These are phyloP conservation scores for Opisthocomus hoazin DNA, from an alignment of 2,113 vertebrate genomes.

Conservation along the genomic window DNA sequence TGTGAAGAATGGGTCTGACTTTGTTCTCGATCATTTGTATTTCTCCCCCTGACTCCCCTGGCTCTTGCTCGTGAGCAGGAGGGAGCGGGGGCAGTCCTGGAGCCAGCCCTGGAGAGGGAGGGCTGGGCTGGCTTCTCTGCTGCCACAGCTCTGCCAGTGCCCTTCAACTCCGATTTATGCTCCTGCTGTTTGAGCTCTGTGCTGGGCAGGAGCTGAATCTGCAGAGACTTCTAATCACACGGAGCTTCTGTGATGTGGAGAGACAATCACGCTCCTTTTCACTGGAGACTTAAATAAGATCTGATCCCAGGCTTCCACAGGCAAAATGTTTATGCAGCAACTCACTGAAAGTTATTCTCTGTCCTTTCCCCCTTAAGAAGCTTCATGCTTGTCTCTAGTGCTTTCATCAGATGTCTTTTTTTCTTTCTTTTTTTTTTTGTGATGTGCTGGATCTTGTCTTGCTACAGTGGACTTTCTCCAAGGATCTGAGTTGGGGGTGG, in stretches of 20 bases:
- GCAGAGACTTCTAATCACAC: neutral
- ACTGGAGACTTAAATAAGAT: neutral
- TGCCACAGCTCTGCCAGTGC: neutral
- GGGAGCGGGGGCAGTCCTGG: neutral
- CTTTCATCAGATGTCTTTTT: neutral
- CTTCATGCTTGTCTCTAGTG: neutral
- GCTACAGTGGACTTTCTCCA: neutral
- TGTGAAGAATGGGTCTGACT: neutral
- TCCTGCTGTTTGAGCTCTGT: constrained; percentile 45
- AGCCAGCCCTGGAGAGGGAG: neutral
- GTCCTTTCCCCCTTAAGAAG: neutral
- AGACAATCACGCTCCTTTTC: neutral
- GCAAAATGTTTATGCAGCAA: neutral
- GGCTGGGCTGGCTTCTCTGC: neutral
- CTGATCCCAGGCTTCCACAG: neutral
- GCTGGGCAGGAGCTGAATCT: constrained; percentile 16
- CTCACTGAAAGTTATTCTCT: neutral
- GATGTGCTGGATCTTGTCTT: neutral
- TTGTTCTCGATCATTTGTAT: neutral
- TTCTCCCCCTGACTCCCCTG: neutral
- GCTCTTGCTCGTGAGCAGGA: neutral
- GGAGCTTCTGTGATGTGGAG: neutral
- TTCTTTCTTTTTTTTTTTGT: neutral
- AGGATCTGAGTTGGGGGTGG: neutral
- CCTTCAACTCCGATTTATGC: neutral